A percentile compares a stretch with the other conserved stretches of the same genome.
Evolutionary conservation across 2,797 vertebrate species (phyloP).

Genomic region (Perodicticus potto): DNA sequence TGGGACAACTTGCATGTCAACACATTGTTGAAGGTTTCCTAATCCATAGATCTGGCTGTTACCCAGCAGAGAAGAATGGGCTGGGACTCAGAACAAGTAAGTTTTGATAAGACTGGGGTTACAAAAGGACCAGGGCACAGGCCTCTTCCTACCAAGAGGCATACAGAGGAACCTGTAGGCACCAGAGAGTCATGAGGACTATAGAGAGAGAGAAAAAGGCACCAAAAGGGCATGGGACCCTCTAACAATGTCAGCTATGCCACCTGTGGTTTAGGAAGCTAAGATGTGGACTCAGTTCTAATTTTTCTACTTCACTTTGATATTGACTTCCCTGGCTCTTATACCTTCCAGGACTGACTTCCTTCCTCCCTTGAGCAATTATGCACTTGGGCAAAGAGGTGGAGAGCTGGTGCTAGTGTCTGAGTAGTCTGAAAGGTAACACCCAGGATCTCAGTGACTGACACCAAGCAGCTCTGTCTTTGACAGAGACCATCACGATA

Average conservation of each 20-base stretch:
- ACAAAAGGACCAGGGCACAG: constrained; percentile 16
- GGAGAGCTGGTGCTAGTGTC: background rate
- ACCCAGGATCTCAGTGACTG: background rate
- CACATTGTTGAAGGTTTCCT: background rate
- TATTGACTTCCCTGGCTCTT: constrained; percentile 3
- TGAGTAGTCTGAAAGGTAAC: background rate
- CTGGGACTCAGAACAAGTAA: background rate
- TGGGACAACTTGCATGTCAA: background rate
- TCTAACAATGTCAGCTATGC: background rate
- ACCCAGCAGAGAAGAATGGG: background rate
- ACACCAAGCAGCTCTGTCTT: background rate
- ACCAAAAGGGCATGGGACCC: background rate
- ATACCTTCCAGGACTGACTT: background rate
- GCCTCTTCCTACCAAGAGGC: background rate
- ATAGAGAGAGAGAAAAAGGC: background rate
- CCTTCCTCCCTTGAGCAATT: background rate
- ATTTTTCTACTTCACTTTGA: constrained; percentile 26
- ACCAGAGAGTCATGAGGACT: background rate
- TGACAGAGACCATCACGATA: background rate
- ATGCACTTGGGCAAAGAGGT: background rate
- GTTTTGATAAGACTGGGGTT: background rate
- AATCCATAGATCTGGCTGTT: background rate
- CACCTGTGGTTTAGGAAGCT: constrained; percentile 16
- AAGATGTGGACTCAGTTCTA: constrained; percentile 1
- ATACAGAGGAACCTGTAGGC: background rate